Conservation (phyloP, 2,113 vertebrate species). For the Cottus gobio region DNA sequence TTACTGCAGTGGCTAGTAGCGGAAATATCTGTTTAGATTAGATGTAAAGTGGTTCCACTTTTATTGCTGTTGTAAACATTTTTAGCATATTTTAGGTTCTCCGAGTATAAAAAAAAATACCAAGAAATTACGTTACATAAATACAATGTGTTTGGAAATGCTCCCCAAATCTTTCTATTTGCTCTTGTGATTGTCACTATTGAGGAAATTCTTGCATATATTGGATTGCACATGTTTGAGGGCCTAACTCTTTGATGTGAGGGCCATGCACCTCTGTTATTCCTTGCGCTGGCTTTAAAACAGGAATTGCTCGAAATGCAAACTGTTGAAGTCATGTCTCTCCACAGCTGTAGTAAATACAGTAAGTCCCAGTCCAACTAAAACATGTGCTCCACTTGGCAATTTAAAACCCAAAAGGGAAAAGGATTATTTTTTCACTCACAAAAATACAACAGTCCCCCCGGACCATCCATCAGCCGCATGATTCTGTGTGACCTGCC, state of each 20-base stretch:
- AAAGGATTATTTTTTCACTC: conserved; percentile 32
- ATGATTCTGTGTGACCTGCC: conserved; percentile 15
- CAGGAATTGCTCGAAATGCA: conserved; percentile 51
- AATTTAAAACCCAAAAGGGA: conserved; percentile 49
- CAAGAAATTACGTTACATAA: conserved; percentile 41
- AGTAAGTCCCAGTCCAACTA: conserved; percentile 54
- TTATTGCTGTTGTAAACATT: conserved; percentile 61
- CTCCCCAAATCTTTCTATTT: background rate
- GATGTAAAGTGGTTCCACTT: conserved; percentile 55
- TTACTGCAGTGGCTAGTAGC: conserved; percentile 52
- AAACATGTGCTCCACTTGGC: conserved; percentile 65
- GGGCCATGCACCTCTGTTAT: conserved; percentile 3
- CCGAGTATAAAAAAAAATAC: background rate
- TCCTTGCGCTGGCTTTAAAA: conserved; percentile 40
- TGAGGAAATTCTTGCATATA: conserved; percentile 19
- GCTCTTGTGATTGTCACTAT: background rate
- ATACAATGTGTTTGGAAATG: conserved; percentile 15
- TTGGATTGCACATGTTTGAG: conserved; percentile 30
- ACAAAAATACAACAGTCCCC: conserved; percentile 39
- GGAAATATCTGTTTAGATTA: conserved; percentile 73
- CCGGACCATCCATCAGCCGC: background rate
- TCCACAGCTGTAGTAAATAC: conserved; percentile 72
- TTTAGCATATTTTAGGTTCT: conserved; percentile 39
- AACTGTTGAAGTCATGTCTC: conserved; percentile 61
- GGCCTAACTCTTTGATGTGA: conserved; percentile 27